Percentiles rank a stretch among this genome's conserved stretches.
Evolutionary conservation across 2,113 vertebrate genomes (phyloP).

Genomic region (Periophthalmodon schlosseri): DNA sequence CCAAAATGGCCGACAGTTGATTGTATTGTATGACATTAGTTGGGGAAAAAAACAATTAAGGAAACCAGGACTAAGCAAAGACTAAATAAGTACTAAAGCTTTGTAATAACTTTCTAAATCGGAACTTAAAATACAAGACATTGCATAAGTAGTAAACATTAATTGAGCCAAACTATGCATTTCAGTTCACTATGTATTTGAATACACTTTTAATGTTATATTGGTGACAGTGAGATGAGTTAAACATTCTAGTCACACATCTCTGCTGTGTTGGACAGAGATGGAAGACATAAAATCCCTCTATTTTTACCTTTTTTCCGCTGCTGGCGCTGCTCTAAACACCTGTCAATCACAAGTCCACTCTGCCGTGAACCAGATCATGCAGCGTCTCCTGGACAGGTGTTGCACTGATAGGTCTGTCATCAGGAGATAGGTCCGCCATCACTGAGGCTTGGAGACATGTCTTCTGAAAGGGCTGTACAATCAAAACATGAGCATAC

Average conservation of each 20-base stretch:
- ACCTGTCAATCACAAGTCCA: slow-evolving; percentile 24
- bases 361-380: slow-evolving; percentile 2
- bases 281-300: not conserved
- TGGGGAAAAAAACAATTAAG: too few species aligned
- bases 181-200: too few species aligned
- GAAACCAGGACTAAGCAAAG: too few species aligned
- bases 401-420: not conserved
- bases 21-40: too few species aligned
- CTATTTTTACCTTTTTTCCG: not conserved
- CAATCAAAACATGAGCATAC: not conserved
- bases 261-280: not conserved
- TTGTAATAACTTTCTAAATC: too few species aligned
- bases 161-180: too few species aligned
- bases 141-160: too few species aligned
- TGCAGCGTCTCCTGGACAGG: not conserved
- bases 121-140: too few species aligned
- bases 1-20: too few species aligned
- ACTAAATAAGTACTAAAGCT: too few species aligned
- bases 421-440: not conserved
- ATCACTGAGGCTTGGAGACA: not conserved
- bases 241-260: not conserved
- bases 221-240: not conserved
- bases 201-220: too few species aligned
- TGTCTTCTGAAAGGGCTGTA: not conserved
- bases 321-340: slow-evolving; percentile 4